Conservation (phyloP, 2,797 vertebrate genomes). For the Coccyzus lansbergi region DNA sequence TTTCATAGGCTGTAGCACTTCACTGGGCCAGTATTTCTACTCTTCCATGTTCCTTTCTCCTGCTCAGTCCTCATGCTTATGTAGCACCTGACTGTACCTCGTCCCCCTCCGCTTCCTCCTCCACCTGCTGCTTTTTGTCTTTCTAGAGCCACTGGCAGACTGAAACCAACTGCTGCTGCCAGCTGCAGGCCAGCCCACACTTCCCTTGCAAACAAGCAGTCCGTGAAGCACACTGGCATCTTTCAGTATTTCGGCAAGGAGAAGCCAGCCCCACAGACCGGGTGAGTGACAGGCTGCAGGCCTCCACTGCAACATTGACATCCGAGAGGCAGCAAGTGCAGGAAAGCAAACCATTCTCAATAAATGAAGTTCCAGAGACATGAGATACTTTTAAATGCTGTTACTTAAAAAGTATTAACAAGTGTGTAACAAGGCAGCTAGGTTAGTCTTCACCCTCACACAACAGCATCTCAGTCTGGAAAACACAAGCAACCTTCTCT, state of each 20-base stretch:
- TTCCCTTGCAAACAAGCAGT: accelerated
- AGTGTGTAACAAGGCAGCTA: neutral
- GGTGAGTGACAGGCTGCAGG: accelerated
- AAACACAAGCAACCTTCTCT: neutral
- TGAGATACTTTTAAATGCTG: neutral
- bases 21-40: neutral
- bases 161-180: neutral
- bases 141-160: neutral
- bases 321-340: neutral
- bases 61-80: neutral
- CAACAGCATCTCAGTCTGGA: neutral
- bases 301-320: no score
- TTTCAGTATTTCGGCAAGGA: neutral
- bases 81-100: no score
- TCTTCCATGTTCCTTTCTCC: neutral
- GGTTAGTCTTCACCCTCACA: no score
- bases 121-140: neutral
- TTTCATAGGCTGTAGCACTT: neutral
- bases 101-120: no score
- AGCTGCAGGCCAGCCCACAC: neutral
- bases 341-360: neutral
- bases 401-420: neutral
- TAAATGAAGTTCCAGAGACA: neutral
- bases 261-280: neutral
- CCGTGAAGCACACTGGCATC: no score